Conservation (phyloP, 2,113 vertebrate genomes). For the Dunckerocampus dactyliophorus region DNA sequence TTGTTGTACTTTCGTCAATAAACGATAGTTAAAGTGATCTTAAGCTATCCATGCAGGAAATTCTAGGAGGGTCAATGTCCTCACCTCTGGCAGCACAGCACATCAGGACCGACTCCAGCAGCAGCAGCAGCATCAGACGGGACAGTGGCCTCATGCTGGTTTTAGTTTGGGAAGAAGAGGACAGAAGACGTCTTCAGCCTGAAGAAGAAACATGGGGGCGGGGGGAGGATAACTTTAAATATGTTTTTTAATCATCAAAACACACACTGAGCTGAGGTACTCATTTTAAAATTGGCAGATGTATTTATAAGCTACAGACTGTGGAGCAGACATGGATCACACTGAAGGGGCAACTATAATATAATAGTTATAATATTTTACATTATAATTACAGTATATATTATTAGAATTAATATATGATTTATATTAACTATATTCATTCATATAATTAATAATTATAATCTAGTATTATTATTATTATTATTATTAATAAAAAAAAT, state of each 20-base stretch:
- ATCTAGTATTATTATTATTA: too few species aligned
- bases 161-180: background rate
- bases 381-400: too few species aligned
- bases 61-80: conserved; percentile 6
- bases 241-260: background rate
- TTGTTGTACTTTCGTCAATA: background rate
- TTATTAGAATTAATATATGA: too few species aligned
- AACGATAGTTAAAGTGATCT: background rate
- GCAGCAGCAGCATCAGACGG: conserved; percentile 29
- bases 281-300: too few species aligned
- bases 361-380: too few species aligned
- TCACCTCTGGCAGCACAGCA: conserved; percentile 57
- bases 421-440: too few species aligned
- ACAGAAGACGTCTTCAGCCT: conserved; percentile 20
- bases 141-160: conserved; percentile 46
- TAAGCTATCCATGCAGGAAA: background rate
- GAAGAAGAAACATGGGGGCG: background rate
- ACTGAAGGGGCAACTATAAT: too few species aligned
- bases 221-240: background rate
- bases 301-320: too few species aligned
- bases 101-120: conserved; percentile 50
- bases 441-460: too few species aligned
- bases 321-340: too few species aligned
- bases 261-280: too few species aligned
- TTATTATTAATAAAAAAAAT: too few species aligned